Base-by-base conservation (phyloP, 2,113 vertebrate genomes). In the Desmodus rotundus region DNA sequence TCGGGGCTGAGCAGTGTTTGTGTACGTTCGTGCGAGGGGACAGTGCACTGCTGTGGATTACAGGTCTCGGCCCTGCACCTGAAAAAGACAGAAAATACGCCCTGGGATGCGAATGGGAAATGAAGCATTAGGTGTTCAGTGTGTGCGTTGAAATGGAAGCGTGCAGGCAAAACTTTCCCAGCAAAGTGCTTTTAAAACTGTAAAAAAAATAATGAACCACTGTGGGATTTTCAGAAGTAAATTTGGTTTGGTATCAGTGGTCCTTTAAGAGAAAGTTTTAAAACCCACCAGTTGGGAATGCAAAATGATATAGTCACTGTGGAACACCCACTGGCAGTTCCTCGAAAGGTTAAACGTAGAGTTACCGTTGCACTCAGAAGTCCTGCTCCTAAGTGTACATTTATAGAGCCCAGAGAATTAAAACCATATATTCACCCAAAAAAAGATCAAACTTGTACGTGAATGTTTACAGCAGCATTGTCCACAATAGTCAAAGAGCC, bases 191-290 rank as follows among this genome's bases (percentile, higher is more conserved):
- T 94, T 92, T 84, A 70, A 92, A 89, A 87, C 12, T 36, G 41
- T 72, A 33, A 50, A 33, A 47, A 20, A 15, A 81, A 65, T 84
- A 67, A 83, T 76, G 93, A 87, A 36, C 90, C 47, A 72, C 56
- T 3, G 50, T 89, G 54, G 82, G 24, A 43, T 90, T 83, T 96
- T 90, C 38, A 87, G 31, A 84, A 93, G 77, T 70, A 70, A 89
- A 58, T 89, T 70, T 67, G 52, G 41, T 91, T 91, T 89, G 17
- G 67, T 67, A 54, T 68, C 77, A 78, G 26, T 4, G 2, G 20
- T 91, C 28, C 45, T 92, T 77, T 67, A 81, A 86, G 77, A 63
- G 83, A 72, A 73, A 85, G 33, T 67, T 83, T 96, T 52, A 67
- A 97, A 96, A 68, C 54, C 24, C 52, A 65, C 47, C 73, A 41